Base-by-base conservation (phyloP, 2,113 vertebrate genomes). In the Choloepus hoffmanni region DNA sequence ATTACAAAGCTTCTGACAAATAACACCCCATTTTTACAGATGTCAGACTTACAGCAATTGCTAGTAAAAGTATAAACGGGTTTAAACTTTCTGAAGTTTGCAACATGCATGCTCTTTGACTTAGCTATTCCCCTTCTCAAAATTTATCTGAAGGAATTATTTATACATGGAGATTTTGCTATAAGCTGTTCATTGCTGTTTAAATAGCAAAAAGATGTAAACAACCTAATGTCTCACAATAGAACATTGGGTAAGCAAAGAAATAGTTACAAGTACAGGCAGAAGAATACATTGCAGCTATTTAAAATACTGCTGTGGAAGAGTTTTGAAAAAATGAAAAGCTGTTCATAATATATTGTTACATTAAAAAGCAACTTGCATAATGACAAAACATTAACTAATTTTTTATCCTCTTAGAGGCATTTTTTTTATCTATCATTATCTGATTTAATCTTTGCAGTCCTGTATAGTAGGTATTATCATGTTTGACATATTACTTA, bases 1-100 rank as follows among this genome's bases (percentile, higher is more conserved):
- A 76, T 87, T 88, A 58, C 36, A 82, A 87, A 94, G 53, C 50
- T 68, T 6, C 58, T 92, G 15, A 92, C 87, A 86, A 84, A 92
- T 50, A 95, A 62, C 5, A 45, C 33, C 33, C 8, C 23, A 5
- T 55, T 62, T 67, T 89, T 53, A 92, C 63, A 79, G 60, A 53
- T 60, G 43, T n/a, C 63, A 90, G 23, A 45, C 13, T 18, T 68
- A 68, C n/a, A 94, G 72, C 15, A 76, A 23, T 40, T 82, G 28
- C 13, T 90, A 26, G 76, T 65, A 3, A 83, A 84, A 88, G 7
- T 87, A 16, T 58, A 36, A 92, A 70, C 33, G 78, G 63, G 26
- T 45, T 86, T 92, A 74, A 93, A 63, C 50, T 94, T 85, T 68
- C 63, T 55, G 33, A 78, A 58, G 58, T 60, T 92, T 86, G 67